Base-by-base conservation (phyloP, 2,113 vertebrate genomes). In the Rhabdornis inornatus region DNA sequence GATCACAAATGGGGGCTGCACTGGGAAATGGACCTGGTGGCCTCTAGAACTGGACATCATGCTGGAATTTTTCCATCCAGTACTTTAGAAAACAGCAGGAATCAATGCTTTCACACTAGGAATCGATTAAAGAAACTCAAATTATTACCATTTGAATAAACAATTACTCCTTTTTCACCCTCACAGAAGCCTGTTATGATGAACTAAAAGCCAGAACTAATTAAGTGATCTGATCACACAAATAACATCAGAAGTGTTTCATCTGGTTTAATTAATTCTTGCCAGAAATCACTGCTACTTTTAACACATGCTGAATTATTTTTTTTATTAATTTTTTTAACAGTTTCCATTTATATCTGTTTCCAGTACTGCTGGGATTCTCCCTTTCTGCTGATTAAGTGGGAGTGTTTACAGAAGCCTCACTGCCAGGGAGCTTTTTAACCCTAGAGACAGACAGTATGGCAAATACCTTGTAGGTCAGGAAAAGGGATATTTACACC, bases 111-210 rank as follows among this genome's bases (percentile, higher is more conserved):
- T 97, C 95, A 87, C 97, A 74, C 95, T 94, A 93, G 96, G 97
- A 97, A 95, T 97, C 96, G 98, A 96, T 97, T 97, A 97, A 96
- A 97, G 94, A 97, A 97, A 95, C 92, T 60, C 84, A 97, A 97
- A 97, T 97, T 95, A 97, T 96, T 97, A 93, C 95, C 92, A 97
- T 97, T 98, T 97, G 94, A 97, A 97, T 97, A 98, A 98, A 98
- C 96, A 97, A 83, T 82, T 83, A 93, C 95, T 96, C 94, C 87
- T 96, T 90, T 96, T 97, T 89, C 84, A 96, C 82, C 79, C 96
- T 95, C 89, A 94, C 93, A 97, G 96, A 96, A 97, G 96, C 94
- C 94, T 93, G 91, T 97, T 95, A 95, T 1, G 6, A 94, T 92
- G 95, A 96, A 91, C 91, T 97, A 92, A 97, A 97, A 97, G 92